These are phyloP conservation scores for Zhengitettix transpicula DNA, from an alignment of 2,888 invertebrate genomes.

Conservation along the genomic window DNA sequence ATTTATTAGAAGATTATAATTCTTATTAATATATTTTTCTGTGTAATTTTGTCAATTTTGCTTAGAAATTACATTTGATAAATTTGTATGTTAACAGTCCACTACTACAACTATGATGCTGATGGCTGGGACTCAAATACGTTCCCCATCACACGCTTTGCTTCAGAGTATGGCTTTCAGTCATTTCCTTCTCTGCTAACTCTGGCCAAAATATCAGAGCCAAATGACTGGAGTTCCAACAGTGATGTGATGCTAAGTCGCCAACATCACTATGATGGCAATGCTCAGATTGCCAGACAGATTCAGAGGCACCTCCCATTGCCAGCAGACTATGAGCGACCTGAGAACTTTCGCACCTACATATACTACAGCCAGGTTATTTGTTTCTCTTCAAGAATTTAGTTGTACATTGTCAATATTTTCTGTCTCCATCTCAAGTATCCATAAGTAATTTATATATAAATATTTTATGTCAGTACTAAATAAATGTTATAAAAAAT, in stretches of 20 bases:
- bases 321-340: conserved; percentile 25
- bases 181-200: conserved; percentile 63
- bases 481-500: no score
- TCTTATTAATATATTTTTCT: no score
- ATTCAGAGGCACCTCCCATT: conserved; percentile 46
- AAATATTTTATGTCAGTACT: background rate
- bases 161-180: conserved; percentile 93
- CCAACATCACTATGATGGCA: conserved; percentile 73
- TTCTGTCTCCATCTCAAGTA: background rate
- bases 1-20: no score
- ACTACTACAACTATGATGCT: conserved; percentile 71
- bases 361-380: conserved; percentile 74
- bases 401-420: background rate
- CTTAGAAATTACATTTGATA: background rate
- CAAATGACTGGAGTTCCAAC: conserved; percentile 31
- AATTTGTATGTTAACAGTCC: conserved; percentile 36
- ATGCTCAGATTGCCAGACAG: conserved; percentile 40
- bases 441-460: background rate
- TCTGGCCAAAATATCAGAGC: conserved; percentile 29
- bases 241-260: conserved; percentile 55
- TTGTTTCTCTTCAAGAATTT: no score
- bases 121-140: conserved; percentile 67
- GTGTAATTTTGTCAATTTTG: no score
- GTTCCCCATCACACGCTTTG: conserved; percentile 71
- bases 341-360: conserved; percentile 40